A percentile compares a stretch with the other conserved stretches of the same genome.
Evolutionary conservation across 2,797 vertebrate genomes (phyloP).

Genomic region (Allobates femoralis): DNA sequence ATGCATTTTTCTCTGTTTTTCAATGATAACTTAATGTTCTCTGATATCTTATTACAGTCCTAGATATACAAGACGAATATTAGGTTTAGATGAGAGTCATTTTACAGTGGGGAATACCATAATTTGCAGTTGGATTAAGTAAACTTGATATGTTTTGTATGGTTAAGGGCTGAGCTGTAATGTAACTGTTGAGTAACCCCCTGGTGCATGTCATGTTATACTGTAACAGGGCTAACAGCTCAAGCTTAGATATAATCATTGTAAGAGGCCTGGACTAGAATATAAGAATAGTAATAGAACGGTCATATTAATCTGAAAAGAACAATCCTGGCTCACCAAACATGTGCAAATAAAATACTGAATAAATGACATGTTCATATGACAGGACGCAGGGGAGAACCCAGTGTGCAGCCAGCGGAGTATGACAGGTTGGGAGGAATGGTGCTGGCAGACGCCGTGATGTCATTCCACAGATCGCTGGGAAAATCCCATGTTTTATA

Average conservation of each 20-base stretch:
- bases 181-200: neutral
- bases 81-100: neutral
- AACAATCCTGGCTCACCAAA: constrained; percentile 13
- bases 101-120: constrained; percentile 1
- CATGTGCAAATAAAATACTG: neutral
- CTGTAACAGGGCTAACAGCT: constrained; percentile 9
- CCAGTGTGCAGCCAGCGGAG: neutral
- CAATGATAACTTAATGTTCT: neutral
- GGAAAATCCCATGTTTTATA: constrained; percentile 36
- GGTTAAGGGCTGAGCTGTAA: neutral
- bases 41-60: neutral
- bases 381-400: neutral
- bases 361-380: constrained; percentile 15
- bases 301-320: neutral
- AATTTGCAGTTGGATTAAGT: constrained; percentile 18
- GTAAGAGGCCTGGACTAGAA: constrained; percentile 5
- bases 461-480: constrained; percentile 16
- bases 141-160: constrained; percentile 11
- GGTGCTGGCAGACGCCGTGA: constrained; percentile 14
- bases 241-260: neutral
- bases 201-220: neutral
- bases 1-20: neutral
- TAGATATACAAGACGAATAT: constrained; percentile 7
- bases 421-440: constrained; percentile 1
- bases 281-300: neutral